phyloP scores from a whole-genome alignment of 2,797 vertebrate species.

The Pipistrellus pygmaeus region DNA sequence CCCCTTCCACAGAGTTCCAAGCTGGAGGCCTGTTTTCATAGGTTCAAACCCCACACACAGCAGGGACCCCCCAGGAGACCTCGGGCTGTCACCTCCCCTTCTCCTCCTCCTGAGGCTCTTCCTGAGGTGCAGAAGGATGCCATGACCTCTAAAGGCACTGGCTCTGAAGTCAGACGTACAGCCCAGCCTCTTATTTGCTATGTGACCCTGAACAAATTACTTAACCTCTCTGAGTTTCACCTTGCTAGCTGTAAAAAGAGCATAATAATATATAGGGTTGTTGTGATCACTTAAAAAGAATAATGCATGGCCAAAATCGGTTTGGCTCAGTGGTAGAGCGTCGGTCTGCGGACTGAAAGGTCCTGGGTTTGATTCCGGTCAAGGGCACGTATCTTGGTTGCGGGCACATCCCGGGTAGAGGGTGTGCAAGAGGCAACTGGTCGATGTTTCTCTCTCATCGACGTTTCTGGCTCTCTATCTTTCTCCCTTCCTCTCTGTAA shows the following conservation, averaged over 20 bases:
- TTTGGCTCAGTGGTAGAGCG: too few relatives aligned
- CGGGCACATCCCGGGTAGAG: too few relatives aligned
- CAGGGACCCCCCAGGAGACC: not conserved
- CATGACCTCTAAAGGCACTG: not conserved
- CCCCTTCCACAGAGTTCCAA: not conserved
- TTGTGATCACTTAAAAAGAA: not conserved
- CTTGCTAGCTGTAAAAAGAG: constrained; percentile 11
- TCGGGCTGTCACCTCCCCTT: not conserved
- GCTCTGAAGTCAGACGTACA: not conserved
- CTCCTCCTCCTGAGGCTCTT: not conserved
- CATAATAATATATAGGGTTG: not conserved
- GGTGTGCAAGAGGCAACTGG: too few relatives aligned
- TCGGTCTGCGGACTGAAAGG: too few relatives aligned
- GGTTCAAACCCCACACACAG: not conserved
- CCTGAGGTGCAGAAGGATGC: not conserved
- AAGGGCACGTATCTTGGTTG: too few relatives aligned
- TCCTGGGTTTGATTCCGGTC: too few relatives aligned
- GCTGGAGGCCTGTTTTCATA: not conserved
- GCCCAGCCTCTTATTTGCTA: not conserved
- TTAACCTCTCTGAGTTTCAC: constrained; percentile 43
- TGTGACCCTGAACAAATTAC: constrained; percentile 28
- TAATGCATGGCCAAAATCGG: too few relatives aligned
- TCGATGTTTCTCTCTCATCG: too few relatives aligned
- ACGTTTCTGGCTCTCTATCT: too few relatives aligned
- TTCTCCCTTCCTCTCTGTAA: too few relatives aligned